phyloP scores from a whole-genome alignment of 2,113 vertebrate species.

The Fulica atra region DNA sequence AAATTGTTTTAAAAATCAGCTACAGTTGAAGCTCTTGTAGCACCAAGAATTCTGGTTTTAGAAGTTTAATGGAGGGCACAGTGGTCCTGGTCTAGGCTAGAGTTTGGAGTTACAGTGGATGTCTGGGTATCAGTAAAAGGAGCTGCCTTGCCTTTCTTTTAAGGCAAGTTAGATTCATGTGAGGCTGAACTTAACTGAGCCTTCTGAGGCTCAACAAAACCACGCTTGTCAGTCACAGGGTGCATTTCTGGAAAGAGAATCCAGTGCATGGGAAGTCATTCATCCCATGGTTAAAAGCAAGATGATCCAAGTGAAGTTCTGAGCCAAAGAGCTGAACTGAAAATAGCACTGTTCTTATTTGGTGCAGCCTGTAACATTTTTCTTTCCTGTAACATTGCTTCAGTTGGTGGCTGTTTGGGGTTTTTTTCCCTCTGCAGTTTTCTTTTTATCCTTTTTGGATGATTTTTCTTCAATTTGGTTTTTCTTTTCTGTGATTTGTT shows the following conservation, averaged over 20 bases:
- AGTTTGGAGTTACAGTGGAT: background rate
- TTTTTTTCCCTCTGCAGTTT: background rate
- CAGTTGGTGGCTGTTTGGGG: background rate
- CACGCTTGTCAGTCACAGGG: background rate
- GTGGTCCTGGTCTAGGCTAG: background rate
- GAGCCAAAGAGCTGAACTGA: background rate
- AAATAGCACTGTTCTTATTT: conserved; percentile 1
- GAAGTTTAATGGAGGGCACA: background rate
- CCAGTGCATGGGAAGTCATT: background rate
- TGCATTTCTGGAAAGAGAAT: background rate
- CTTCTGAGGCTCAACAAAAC: background rate
- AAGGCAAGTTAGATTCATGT: background rate
- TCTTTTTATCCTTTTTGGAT: conserved; percentile 32
- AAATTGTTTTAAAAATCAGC: background rate
- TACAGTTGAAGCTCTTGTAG: background rate
- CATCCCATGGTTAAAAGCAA: background rate
- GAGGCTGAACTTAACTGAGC: background rate
- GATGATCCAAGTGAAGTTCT: background rate
- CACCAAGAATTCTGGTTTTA: background rate
- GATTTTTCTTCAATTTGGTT: conserved; percentile 50
- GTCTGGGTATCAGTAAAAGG: background rate
- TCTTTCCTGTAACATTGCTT: background rate
- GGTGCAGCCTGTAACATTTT: background rate
- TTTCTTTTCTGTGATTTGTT: conserved; percentile 50
- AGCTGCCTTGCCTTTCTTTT: background rate